These are phyloP conservation scores for Drosophila asahinai DNA, from an alignment of 1,140 invertebrate species.

Conservation along the genomic window DNA sequence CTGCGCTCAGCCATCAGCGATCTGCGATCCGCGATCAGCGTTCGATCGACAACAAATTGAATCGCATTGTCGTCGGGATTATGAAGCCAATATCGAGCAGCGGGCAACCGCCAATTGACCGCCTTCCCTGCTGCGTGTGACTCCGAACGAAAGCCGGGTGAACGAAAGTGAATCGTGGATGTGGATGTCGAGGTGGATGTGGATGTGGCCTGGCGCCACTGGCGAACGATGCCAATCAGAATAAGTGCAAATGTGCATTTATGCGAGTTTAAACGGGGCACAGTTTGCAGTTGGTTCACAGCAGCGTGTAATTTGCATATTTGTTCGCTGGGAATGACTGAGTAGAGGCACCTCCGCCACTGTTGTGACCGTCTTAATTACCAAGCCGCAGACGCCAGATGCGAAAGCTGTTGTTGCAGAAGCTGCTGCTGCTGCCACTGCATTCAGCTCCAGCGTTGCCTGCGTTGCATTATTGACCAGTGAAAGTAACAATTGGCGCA, in stretches of 20 bases:
- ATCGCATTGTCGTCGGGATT: slow-evolving; percentile 57
- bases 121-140: slow-evolving; percentile 59
- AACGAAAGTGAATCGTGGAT: slow-evolving; percentile 74
- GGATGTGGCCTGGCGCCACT: slow-evolving; percentile 56
- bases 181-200: slow-evolving; percentile 15
- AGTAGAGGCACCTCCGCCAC: slow-evolving; percentile 26
- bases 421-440: slow-evolving; percentile 37
- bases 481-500: slow-evolving; percentile 78
- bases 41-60: slow-evolving; percentile 56
- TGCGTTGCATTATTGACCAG: slow-evolving; percentile 76
- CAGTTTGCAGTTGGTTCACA: slow-evolving; percentile 5
- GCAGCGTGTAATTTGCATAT: slow-evolving; percentile 67
- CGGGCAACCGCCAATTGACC: slow-evolving; percentile 43
- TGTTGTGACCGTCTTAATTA: slow-evolving; percentile 67
- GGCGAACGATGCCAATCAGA: slow-evolving; percentile 79
- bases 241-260: slow-evolving; percentile 82
- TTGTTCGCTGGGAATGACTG: slow-evolving; percentile 36
- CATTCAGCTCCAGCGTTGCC: slow-evolving; percentile 19
- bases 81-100: slow-evolving; percentile 42
- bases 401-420: slow-evolving; percentile 72
- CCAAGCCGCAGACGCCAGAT: slow-evolving; percentile 53
- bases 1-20: slow-evolving; percentile 39
- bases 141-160: slow-evolving; percentile 57
- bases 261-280: slow-evolving; percentile 60
- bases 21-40: slow-evolving; percentile 43